Evolutionary conservation across 1,140 invertebrate genomes (phyloP).

Genomic region (Harlomillsia oculata): DNA sequence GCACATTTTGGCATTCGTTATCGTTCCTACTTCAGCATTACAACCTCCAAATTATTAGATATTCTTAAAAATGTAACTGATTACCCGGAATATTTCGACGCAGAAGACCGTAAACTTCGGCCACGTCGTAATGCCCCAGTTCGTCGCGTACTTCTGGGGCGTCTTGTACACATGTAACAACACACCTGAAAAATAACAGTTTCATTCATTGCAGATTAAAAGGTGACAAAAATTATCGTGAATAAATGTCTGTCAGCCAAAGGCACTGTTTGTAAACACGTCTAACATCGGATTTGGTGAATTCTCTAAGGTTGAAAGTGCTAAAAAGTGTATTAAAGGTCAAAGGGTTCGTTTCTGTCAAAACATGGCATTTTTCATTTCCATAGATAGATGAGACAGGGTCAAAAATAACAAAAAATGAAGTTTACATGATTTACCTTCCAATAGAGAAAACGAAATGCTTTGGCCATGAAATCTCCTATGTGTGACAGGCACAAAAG

Average conservation of each 20-base stretch:
- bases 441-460: conserved; percentile 85
- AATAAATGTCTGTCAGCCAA: too few relatives aligned
- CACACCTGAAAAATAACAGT: conserved; percentile 42
- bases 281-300: too few relatives aligned
- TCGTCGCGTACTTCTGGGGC: conserved; percentile 48
- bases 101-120: conserved; percentile 15
- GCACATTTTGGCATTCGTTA: too few relatives aligned
- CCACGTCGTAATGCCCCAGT: conserved; percentile 22
- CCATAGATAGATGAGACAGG: not conserved
- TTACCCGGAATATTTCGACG: conserved; percentile 17
- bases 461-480: conserved; percentile 87
- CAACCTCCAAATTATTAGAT: not conserved
- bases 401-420: too few relatives aligned
- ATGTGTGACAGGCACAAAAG: conserved; percentile 88
- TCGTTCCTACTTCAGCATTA: not conserved
- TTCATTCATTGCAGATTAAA: too few relatives aligned
- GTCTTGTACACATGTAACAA: conserved; percentile 74
- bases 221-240: too few relatives aligned
- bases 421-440: conserved; percentile 44
- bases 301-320: too few relatives aligned
- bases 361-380: not conserved
- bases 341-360: not conserved
- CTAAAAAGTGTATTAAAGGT: not conserved
- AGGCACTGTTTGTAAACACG: too few relatives aligned
- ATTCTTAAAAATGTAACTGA: conserved; percentile 2